Conservation (phyloP, 2,113 vertebrate genomes). For the Pseudolaguvia tuberculata region DNA sequence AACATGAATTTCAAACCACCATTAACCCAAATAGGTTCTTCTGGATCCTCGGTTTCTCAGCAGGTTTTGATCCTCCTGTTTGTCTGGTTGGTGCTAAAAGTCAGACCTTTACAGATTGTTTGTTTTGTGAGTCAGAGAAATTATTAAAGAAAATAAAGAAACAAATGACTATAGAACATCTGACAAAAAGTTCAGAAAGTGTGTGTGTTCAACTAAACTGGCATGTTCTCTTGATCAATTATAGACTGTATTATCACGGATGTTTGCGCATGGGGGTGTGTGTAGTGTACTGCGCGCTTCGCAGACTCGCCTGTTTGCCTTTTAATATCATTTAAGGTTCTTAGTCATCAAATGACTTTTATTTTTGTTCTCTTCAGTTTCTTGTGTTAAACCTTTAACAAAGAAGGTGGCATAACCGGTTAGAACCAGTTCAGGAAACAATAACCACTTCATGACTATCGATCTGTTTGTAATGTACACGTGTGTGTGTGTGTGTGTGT, state of each 20-base stretch:
- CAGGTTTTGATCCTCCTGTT: neutral
- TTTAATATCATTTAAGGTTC: neutral
- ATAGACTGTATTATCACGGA: neutral
- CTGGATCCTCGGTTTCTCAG: neutral
- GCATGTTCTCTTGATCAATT: too few species aligned
- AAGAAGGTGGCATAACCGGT: neutral
- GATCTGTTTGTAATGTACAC: neutral
- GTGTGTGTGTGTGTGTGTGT: neutral
- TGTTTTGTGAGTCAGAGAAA: neutral
- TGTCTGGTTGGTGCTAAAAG: too few species aligned
- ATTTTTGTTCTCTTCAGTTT: neutral
- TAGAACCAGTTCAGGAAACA: neutral
- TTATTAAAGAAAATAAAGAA: neutral
- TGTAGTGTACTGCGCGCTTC: neutral
- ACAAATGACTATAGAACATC: neutral
- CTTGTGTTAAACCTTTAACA: neutral
- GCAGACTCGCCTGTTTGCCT: constrained; percentile 5
- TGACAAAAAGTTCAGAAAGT: neutral
- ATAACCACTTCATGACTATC: neutral
- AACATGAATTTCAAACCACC: too few species aligned
- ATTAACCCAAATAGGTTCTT: neutral
- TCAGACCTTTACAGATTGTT: neutral
- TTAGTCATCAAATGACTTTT: neutral
- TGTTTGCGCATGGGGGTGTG: constrained; percentile 30
- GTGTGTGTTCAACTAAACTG: constrained; percentile 5